Evolutionary conservation across 2,113 vertebrate species (phyloP), one percentile per base, ranked within the genome.

Genomic region (Callospermophilus lateralis): DNA sequence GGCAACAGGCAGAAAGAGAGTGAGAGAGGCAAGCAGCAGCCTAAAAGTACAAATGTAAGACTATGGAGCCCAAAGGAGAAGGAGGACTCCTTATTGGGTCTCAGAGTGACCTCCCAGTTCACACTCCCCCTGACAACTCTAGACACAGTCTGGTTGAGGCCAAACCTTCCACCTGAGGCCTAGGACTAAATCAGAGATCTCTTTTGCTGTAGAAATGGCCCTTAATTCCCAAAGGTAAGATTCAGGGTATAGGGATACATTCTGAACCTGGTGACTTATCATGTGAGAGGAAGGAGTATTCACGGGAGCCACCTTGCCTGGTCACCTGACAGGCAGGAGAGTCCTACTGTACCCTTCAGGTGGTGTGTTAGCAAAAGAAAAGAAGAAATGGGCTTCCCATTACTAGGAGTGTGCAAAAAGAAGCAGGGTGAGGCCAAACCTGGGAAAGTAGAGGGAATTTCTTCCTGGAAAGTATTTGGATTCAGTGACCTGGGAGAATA

Each of bases 251-350:
- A 39, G 20, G 4, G 32, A 34, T 65, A 10, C 37, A 19, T 16
- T 32, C 6, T 26, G 34, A 32, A 45, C n/a, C 30, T 37, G 12
- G 0, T 1, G 0, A 51, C 32, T 55, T 1, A 37, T 45, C 20
- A 12, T 77, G 42, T 30, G 15, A 28, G 20, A 83, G 10, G 19
- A 80, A 94, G 30, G 0, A 68, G 6, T 4, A 7, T 42, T 30
- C 45, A n/a, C 12, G 39, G n/a, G 26, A 13, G 0, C 24, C 55
- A 61, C 39, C 2, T 0, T 51, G 30, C 83, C 73, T 68, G 51
- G 34, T 15, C 65, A 10, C 26, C 10, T 17, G 28, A 51, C 28
- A 10, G 22, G 30, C 61, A 9, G 20, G 17, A 15, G 30, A 91
- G 19, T 30, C 28, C 74, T 76, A 24, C 19, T 24, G 30, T 68